phyloP scores from a whole-genome alignment of 2,888 invertebrate species.

The Himalopsyche kuldschensis region DNA sequence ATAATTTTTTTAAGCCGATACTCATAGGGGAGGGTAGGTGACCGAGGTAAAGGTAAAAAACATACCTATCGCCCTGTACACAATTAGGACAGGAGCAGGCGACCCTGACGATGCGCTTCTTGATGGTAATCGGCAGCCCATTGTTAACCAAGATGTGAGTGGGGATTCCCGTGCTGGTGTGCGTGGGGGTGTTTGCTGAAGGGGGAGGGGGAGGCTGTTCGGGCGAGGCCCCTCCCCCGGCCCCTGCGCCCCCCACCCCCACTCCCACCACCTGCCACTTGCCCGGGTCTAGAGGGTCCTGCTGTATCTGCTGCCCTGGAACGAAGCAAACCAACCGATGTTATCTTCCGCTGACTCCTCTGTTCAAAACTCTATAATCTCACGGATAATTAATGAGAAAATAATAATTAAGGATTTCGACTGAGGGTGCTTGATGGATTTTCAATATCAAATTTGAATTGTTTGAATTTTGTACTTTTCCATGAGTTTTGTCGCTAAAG shows the following conservation, averaged over 20 bases:
- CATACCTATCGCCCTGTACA: conserved; percentile 77
- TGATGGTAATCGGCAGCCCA: conserved; percentile 44
- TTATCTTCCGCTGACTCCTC: conserved; percentile 14
- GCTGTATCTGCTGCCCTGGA: conserved; percentile 72
- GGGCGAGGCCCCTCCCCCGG: conserved; percentile 37
- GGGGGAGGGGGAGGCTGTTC: conserved; percentile 41
- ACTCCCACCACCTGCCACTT: conserved; percentile 76
- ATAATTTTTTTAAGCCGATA: too few species aligned
- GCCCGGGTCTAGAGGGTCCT: conserved; percentile 79
- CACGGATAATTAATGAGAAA: not conserved
- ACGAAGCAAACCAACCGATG: conserved; percentile 35
- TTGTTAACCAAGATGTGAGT: conserved; percentile 10
- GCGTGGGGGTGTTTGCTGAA: conserved; percentile 21
- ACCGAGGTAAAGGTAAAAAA: not conserved
- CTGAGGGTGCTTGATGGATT: too few species aligned
- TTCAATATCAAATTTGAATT: too few species aligned
- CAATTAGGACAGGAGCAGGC: conserved; percentile 99
- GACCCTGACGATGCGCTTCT: conserved; percentile 75
- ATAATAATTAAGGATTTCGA: too few species aligned
- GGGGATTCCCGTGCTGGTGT: conserved; percentile 40
- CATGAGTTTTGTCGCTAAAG: too few species aligned
- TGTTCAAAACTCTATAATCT: not conserved
- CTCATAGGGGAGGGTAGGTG: not conserved
- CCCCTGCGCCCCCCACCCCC: conserved; percentile 41
- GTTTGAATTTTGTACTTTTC: too few species aligned